phyloP scores from a whole-genome alignment of 2,888 invertebrate genomes.

The Smittia aterrima region DNA sequence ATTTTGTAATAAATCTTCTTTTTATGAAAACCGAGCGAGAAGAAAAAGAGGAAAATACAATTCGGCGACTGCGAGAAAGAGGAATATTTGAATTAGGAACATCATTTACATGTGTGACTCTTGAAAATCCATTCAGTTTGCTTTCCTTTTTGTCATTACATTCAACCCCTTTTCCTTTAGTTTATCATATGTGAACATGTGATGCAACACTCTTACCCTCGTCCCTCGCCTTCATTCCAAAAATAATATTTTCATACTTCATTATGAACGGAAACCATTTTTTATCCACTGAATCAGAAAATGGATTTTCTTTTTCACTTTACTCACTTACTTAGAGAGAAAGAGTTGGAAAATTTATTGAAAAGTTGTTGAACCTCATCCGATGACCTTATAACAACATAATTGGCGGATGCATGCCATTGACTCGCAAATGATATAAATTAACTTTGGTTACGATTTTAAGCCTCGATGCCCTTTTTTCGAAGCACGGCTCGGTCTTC shows the following conservation, averaged over 20 bases:
- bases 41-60: conserved; percentile 4
- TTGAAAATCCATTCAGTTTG: conserved; percentile 11
- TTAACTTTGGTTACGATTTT: conserved; percentile 1
- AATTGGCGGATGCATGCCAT: conserved; percentile 31
- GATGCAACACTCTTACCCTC: conserved; percentile 17
- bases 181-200: conserved; percentile 31
- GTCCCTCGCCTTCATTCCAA: neutral
- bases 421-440: neutral
- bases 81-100: conserved; percentile 3
- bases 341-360: neutral
- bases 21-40: neutral
- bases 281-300: neutral
- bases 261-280: conserved; percentile 38
- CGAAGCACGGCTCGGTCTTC: neutral
- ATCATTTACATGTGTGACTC: conserved; percentile 39
- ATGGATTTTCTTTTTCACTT: neutral
- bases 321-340: neutral
- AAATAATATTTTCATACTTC: conserved; percentile 28
- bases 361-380: neutral
- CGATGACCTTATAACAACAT: conserved; percentile 27
- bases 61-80: neutral
- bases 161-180: conserved; percentile 30
- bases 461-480: neutral
- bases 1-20: conserved; percentile 38
- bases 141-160: neutral